Base-by-base conservation (phyloP, 2,113 vertebrate genomes). In the Corythornis madagascariensis region DNA sequence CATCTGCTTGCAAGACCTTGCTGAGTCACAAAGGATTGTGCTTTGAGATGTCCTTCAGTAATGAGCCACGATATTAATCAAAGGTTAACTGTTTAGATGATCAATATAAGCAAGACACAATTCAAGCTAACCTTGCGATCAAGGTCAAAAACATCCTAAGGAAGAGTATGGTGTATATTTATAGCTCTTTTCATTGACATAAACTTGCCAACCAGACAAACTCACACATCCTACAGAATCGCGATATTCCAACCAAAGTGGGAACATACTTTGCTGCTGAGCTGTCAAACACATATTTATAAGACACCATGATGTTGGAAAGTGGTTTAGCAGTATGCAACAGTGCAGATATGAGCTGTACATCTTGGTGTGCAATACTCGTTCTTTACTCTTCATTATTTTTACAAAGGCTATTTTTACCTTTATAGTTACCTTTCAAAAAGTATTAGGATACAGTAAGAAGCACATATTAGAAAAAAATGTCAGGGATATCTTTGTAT, bases 131-230 rank as follows among this genome's bases (percentile, higher is more conserved):
- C 24, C 22, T 75, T 82, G 64, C 13, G 50, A 76, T 59, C 42
- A 22, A 31, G 55, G 45, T 92, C 81, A 84, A 67, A 93, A 67
- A 26, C 57, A 38, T 59, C 57, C 29, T 6, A 19, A 86, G 38
- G 73, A 81, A 60, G 75, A 79, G 73, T 40, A 19, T 7, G 38
- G 45, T 45, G 11, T 66, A 59, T 89, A 93, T 91, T 92, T 95
- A 57, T 79, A 91, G 60, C 63, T 69, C 67, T 74, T 79, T 45
- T 63, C 21, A 7, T 81, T 85, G 78, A 92, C 77, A 53, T 72
- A 85, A 94, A 91, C 90, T 82, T 76, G 80, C 83, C 74, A 94
- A 90, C 40, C 73, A 87, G 74, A 83, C 59, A 73, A 93, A 75
- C 63, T 87, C 78, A 82, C 74, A 87, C 59, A 84, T 79, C 53